Percentiles rank a stretch among this genome's conserved stretches.
Evolutionary conservation across 2,797 vertebrate genomes (phyloP).

Genomic region (Melopsittacus undulatus): DNA sequence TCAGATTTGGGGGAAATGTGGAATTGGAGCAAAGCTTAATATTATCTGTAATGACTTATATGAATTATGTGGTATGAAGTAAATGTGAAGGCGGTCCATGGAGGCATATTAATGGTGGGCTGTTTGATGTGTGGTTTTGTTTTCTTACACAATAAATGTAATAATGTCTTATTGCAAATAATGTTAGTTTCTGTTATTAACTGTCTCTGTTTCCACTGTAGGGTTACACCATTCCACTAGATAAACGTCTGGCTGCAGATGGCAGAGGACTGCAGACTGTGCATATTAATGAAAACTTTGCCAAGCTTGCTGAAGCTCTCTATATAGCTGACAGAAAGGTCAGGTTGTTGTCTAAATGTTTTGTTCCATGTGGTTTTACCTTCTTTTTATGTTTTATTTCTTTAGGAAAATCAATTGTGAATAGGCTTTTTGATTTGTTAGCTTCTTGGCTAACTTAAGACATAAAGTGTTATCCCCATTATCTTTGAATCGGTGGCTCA

Average conservation of each 20-base stretch:
- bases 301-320: constrained; percentile 94
- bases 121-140: not conserved
- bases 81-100: not conserved
- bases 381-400: not conserved
- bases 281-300: constrained; percentile 98
- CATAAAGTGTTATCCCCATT: not conserved
- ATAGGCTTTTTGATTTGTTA: not conserved
- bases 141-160: not conserved
- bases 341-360: constrained; percentile 6
- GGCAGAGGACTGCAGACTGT: constrained; percentile 95
- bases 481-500: not conserved
- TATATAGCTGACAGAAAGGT: constrained; percentile 99
- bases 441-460: not conserved
- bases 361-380: not conserved
- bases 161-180: not conserved
- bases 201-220: constrained; percentile 55
- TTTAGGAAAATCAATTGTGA: not conserved
- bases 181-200: not conserved
- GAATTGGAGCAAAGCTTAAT: not conserved
- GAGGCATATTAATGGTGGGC: not conserved
- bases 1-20: not conserved
- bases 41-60: not conserved
- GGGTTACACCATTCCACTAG: constrained; percentile 98
- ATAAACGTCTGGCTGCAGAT: constrained; percentile 96
- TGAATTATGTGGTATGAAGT: not conserved